These are phyloP conservation scores for Drosophila borborema DNA, from an alignment of 2,888 invertebrate species.

Conservation along the genomic window DNA sequence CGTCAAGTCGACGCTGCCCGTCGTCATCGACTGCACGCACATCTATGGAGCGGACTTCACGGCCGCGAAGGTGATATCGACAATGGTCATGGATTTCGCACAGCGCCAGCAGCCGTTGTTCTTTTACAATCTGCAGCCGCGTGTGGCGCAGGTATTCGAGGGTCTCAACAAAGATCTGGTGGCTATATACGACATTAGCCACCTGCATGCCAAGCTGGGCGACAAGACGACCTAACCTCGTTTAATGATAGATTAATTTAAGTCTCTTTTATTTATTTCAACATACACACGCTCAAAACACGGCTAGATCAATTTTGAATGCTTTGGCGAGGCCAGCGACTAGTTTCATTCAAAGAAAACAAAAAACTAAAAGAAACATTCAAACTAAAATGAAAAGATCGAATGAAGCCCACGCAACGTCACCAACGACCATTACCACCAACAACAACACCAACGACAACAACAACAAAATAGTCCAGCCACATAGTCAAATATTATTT, in stretches of 20 bases:
- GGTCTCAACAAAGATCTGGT: conserved; percentile 91
- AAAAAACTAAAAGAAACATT: neutral
- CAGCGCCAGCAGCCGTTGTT: conserved; percentile 90
- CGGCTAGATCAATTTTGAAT: conserved; percentile 49
- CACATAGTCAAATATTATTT: conserved; percentile 66
- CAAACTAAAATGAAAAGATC: conserved; percentile 10
- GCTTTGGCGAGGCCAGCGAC: conserved; percentile 67
- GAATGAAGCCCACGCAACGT: conserved; percentile 57
- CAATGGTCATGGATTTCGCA: conserved; percentile 91
- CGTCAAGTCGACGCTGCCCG: conserved; percentile 89
- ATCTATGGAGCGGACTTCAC: conserved; percentile 96
- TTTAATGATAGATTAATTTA: conserved; percentile 52
- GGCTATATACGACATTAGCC: conserved; percentile 90
- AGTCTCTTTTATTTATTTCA: conserved; percentile 58
- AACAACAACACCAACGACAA: neutral
- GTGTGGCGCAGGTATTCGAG: conserved; percentile 92
- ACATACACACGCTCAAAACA: conserved; percentile 21
- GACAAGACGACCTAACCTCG: conserved; percentile 73
- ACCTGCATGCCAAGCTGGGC: conserved; percentile 89
- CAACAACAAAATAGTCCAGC: conserved; percentile 35
- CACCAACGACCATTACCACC: conserved; percentile 23
- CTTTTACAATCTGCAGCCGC: conserved; percentile 93
- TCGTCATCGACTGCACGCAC: conserved; percentile 94
- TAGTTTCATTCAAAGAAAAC: conserved; percentile 36
- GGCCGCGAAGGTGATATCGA: conserved; percentile 92